phyloP scores from a whole-genome alignment of 1,140 invertebrate species.

The Apocrypta bakeri region DNA sequence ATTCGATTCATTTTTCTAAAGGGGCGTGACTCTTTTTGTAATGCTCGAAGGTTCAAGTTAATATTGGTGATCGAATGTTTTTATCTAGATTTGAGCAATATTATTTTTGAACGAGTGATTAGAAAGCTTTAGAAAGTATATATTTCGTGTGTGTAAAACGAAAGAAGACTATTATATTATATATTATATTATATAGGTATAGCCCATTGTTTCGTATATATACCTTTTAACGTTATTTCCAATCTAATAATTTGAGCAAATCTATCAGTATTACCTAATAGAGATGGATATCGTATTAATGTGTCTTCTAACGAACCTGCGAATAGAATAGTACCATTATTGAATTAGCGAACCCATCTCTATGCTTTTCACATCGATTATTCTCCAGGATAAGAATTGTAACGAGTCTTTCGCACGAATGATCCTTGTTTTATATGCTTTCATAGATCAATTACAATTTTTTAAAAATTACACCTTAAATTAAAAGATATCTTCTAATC shows the following conservation, averaged over 20 bases:
- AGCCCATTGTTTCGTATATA: background rate
- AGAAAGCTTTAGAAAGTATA: background rate
- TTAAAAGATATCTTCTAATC: too few species aligned
- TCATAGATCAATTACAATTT: background rate
- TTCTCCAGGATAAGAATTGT: background rate
- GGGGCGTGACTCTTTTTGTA: too few species aligned
- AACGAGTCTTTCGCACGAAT: background rate
- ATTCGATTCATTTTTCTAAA: too few species aligned
- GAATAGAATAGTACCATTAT: background rate
- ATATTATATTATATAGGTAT: too few species aligned
- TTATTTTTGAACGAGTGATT: background rate
- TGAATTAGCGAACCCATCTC: background rate
- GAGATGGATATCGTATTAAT: background rate
- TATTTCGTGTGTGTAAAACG: background rate
- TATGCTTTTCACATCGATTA: background rate
- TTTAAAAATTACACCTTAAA: too few species aligned
- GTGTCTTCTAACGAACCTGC: background rate
- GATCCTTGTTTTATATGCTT: background rate
- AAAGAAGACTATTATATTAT: background rate
- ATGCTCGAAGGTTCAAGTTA: too few species aligned
- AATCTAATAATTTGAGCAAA: conserved; percentile 19
- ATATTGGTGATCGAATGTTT: background rate
- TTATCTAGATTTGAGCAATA: background rate
- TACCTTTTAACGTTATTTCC: too few species aligned
- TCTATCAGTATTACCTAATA: background rate